These are phyloP conservation scores for Eurystomus gularis DNA, from an alignment of 2,113 vertebrate genomes.

Conservation along the genomic window DNA sequence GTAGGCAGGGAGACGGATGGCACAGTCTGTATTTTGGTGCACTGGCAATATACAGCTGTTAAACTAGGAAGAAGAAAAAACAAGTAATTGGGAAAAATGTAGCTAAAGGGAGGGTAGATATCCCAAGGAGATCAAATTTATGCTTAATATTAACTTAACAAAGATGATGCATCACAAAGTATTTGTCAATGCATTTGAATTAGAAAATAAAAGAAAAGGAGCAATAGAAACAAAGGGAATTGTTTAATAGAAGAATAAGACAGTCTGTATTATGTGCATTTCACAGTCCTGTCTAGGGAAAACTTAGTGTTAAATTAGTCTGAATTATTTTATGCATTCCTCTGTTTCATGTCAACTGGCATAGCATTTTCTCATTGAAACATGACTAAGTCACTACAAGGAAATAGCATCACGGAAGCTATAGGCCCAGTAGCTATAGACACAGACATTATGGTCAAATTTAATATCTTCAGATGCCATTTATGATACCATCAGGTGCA, in stretches of 20 bases:
- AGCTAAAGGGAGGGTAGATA: neutral
- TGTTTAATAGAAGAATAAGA: neutral
- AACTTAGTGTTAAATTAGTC: neutral
- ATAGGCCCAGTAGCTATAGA: neutral
- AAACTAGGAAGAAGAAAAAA: neutral
- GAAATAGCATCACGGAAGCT: neutral
- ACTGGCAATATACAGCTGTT: neutral
- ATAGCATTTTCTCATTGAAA: neutral
- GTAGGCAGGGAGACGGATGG: neutral
- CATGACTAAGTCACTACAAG: neutral
- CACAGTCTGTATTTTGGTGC: neutral
- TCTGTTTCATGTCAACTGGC: neutral
- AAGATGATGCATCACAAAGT: neutral
- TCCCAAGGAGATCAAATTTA: neutral
- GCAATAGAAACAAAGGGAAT: neutral
- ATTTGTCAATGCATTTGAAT: neutral
- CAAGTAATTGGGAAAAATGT: neutral
- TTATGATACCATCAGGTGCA: neutral
- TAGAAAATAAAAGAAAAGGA: neutral
- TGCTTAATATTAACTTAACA: neutral
- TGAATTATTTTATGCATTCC: neutral
- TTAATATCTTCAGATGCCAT: neutral
- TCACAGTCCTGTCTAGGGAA: neutral
- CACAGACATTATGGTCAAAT: neutral
- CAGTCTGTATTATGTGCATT: neutral